Conservation (phyloP, 2,888 invertebrate species). For the Diadromus collaris region DNA sequence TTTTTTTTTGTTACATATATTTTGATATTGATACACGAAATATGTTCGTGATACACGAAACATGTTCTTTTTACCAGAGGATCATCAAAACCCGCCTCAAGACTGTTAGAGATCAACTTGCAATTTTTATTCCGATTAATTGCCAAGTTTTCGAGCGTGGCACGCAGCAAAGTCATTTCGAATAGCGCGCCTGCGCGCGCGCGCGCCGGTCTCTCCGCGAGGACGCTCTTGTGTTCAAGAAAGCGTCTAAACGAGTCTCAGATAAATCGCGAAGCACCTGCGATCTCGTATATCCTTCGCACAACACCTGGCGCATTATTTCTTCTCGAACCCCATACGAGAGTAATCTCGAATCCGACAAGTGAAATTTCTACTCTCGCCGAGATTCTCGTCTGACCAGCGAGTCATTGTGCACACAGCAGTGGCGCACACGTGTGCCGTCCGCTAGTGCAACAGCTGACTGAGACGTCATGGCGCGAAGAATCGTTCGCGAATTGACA, state of each 20-base stretch:
- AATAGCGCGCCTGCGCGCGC: constrained; percentile 54
- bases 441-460: constrained; percentile 73
- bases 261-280: constrained; percentile 12
- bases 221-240: constrained; percentile 63
- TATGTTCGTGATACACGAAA: not conserved
- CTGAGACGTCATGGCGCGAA: constrained; percentile 52
- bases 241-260: constrained; percentile 53
- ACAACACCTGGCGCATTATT: constrained; percentile 12
- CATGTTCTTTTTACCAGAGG: not conserved
- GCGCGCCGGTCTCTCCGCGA: constrained; percentile 12
- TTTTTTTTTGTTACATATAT: not conserved
- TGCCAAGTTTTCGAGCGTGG: not conserved
- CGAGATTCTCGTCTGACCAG: constrained; percentile 42
- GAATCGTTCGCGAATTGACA: constrained; percentile 4
- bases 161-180: constrained; percentile 28
- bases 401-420: constrained; percentile 7
- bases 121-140: not conserved
- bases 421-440: constrained; percentile 62
- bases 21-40: not conserved
- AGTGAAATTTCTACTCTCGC: constrained; percentile 19
- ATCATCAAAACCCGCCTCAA: not conserved
- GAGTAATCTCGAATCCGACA: constrained; percentile 9
- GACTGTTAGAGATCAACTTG: not conserved
- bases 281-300: not conserved
- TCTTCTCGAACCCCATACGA: constrained; percentile 11